Base-by-base conservation (phyloP, 2,113 vertebrate species). In the Notarius quadriscutis region DNA sequence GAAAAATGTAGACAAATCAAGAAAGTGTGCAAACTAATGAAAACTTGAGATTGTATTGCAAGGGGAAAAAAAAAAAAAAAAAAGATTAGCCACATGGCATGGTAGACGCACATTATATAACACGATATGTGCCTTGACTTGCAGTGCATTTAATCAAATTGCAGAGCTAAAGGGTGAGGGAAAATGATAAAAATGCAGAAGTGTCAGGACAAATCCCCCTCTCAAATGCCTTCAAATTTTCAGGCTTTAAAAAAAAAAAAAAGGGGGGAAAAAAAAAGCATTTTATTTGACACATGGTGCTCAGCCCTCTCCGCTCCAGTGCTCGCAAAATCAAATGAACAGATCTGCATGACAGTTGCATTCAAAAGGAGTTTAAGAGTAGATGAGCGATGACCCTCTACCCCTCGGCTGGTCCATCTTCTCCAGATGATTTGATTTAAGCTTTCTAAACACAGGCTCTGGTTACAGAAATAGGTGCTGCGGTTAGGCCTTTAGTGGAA, bases 401-500 rank as follows among this genome's bases (percentile, higher is more conserved):
- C 72, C 79, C 51, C 79, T 74, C 69, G 20, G 18, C 60, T 74
- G 25, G 53, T 72, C 8, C 22, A 60, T 58, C 80, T 41, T 84
- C 48, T 55, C 27, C 81, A 86, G 67, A 89, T 89, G 81, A 79
- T 85, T 69, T 58, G 77, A 83, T 84, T 86, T 90, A 48, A 18
- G 51, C 81, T 86, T 89, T 86, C 83, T 78, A 89, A 82, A 87
- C 83, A 77, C 84, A 82, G 67, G 53, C 60, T 89, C 86, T 88
- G 80, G 86, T 89, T 89, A 86, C 88, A 84, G 89, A 91, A 90
- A 89, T 85, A 87, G 89, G 89, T 89, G 90, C 89, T 85, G 89
- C 85, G 85, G 92, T 86, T 87, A 88, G 90, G 84, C 90, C 77
- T 89, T 86, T 18, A 14, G 91, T 81, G 93, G 94, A 95, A 95